Evolutionary conservation across 2,797 vertebrate species (phyloP).

Genomic region (Eospalax fontanierii): DNA sequence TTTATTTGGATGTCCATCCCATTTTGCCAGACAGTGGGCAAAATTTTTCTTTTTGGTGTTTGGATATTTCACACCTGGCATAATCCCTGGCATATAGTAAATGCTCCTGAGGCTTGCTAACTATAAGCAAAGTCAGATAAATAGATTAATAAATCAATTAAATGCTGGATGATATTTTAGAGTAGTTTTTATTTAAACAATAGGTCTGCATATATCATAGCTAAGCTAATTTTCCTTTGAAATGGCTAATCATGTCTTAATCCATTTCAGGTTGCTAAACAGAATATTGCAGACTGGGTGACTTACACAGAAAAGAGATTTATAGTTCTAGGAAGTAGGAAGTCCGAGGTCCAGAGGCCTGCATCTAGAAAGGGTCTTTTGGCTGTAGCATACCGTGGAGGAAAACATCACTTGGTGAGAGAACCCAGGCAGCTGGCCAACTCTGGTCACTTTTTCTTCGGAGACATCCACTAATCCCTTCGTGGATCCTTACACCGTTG

Average conservation of each 20-base stretch:
- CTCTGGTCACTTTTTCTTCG: background rate
- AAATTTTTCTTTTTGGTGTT: background rate
- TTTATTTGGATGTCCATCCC: background rate
- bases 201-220: background rate
- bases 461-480: background rate
- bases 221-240: conserved; percentile 18
- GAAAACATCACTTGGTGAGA: background rate
- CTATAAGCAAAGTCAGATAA: background rate
- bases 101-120: background rate
- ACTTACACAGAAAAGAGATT: background rate
- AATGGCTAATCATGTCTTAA: background rate
- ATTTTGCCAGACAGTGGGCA: background rate
- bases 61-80: background rate
- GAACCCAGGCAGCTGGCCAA: background rate
- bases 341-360: background rate
- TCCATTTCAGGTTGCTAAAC: background rate
- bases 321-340: background rate
- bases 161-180: background rate
- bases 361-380: background rate
- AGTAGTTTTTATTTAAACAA: background rate
- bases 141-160: background rate
- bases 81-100: background rate
- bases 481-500: background rate
- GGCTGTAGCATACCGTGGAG: background rate
- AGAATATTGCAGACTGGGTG: background rate